phyloP scores from a whole-genome alignment of 1,140 invertebrate species.

The Myzus persicae region DNA sequence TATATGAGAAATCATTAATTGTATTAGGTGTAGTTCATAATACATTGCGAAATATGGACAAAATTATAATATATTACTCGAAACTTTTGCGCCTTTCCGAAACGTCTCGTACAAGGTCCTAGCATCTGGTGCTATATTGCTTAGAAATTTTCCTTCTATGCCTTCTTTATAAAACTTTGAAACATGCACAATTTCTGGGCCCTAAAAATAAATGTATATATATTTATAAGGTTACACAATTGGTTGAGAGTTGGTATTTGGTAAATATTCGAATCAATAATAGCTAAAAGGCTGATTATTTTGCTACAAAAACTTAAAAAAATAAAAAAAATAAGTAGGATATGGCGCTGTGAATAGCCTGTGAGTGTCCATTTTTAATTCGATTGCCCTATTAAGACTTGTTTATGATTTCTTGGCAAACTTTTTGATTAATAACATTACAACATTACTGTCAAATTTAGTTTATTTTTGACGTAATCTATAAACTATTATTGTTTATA shows the following conservation, averaged over 20 bases:
- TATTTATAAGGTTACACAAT: background rate
- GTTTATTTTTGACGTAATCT: background rate
- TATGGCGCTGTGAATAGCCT: background rate
- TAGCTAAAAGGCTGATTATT: background rate
- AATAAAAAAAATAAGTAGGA: background rate
- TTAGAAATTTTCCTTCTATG: conserved; percentile 87
- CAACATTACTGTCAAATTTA: background rate
- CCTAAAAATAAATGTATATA: conserved; percentile 72
- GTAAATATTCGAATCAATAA: background rate
- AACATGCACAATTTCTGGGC: conserved; percentile 85
- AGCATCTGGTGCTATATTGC: conserved; percentile 86
- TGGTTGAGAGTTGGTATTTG: background rate
- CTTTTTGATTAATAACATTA: background rate
- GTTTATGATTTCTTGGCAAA: conserved; percentile 35
- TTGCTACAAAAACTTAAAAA: conserved; percentile 7
- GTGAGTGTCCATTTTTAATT: conserved; percentile 31
- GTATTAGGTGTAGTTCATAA: background rate
- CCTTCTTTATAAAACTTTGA: conserved; percentile 92
- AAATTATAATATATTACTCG: conserved; percentile 75
- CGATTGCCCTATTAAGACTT: conserved; percentile 12
- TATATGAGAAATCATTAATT: background rate
- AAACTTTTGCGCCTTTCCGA: conserved; percentile 88
- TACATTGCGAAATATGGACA: background rate
- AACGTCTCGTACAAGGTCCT: conserved; percentile 91
- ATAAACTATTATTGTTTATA: background rate